Conservation (phyloP, 1,140 invertebrate species). For the Tetramorium simillimum region DNA sequence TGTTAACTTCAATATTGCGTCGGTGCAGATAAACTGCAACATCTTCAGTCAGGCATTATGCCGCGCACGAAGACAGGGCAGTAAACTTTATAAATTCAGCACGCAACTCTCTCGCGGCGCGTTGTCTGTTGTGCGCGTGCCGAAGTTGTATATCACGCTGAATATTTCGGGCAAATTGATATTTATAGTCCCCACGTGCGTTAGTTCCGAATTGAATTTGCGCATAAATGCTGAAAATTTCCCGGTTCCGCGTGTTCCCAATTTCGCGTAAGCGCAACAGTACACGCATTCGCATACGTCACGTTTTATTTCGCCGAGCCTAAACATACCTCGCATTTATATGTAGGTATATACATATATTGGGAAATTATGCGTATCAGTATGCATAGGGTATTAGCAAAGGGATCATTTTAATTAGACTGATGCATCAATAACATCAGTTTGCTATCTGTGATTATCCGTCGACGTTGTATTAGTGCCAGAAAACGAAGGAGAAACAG, state of each 20-base stretch:
- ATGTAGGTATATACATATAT: background rate
- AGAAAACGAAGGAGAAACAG: background rate
- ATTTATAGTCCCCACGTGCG: conserved; percentile 59
- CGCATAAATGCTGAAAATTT: conserved; percentile 59
- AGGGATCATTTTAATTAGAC: conserved; percentile 3
- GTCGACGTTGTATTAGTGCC: background rate
- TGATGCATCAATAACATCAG: background rate
- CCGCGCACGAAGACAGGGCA: conserved; percentile 18
- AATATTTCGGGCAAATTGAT: conserved; percentile 59
- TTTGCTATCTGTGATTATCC: background rate
- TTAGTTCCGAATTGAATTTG: conserved; percentile 61
- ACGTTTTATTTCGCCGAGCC: background rate
- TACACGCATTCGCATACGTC: conserved; percentile 22
- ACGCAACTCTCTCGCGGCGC: conserved; percentile 42
- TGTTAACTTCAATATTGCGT: conserved; percentile 1
- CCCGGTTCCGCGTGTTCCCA: conserved; percentile 17
- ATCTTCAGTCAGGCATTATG: conserved; percentile 14
- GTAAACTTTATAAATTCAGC: conserved; percentile 56
- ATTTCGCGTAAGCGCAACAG: conserved; percentile 39
- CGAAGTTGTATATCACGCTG: conserved; percentile 52
- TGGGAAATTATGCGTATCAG: background rate
- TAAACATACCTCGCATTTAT: conserved; percentile 19
- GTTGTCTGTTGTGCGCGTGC: conserved; percentile 35
- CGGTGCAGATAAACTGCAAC: conserved; percentile 22
- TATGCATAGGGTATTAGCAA: background rate